Evolutionary conservation across 2,888 invertebrate genomes (phyloP).

Genomic region (Troilus luridus): DNA sequence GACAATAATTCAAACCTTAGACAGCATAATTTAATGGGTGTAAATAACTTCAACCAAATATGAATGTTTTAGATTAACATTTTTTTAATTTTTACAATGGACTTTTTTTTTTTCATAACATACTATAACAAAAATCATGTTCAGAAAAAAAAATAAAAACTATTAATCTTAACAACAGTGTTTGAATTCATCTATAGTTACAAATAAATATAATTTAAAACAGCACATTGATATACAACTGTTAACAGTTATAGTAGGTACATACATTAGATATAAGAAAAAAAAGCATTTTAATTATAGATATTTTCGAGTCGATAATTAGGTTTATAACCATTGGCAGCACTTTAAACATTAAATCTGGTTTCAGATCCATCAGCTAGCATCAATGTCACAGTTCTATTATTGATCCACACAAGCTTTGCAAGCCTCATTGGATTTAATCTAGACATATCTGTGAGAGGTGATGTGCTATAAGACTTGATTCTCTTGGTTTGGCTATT

Average conservation of each 20-base stretch:
- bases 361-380: slow-evolving; percentile 96
- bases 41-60: too few relatives aligned
- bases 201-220: background rate
- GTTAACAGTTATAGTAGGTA: background rate
- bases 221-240: slow-evolving; percentile 5
- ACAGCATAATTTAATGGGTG: too few relatives aligned
- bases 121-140: too few relatives aligned
- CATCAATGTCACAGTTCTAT: slow-evolving; percentile 92
- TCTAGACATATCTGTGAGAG: slow-evolving; percentile 89
- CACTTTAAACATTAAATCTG: slow-evolving; percentile 80
- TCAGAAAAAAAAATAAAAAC: too few relatives aligned
- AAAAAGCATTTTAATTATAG: background rate
- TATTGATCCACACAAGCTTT: slow-evolving; percentile 95
- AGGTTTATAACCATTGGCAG: background rate
- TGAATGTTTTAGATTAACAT: too few relatives aligned
- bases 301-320: background rate
- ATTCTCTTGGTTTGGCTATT: slow-evolving; percentile 97
- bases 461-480: slow-evolving; percentile 94
- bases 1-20: too few relatives aligned
- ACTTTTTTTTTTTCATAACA: too few relatives aligned
- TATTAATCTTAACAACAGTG: background rate
- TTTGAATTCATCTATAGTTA: background rate
- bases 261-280: background rate
- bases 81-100: too few relatives aligned
- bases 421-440: slow-evolving; percentile 92